Base-by-base conservation (phyloP, 2,797 vertebrate genomes). In the Meda fulgida region DNA sequence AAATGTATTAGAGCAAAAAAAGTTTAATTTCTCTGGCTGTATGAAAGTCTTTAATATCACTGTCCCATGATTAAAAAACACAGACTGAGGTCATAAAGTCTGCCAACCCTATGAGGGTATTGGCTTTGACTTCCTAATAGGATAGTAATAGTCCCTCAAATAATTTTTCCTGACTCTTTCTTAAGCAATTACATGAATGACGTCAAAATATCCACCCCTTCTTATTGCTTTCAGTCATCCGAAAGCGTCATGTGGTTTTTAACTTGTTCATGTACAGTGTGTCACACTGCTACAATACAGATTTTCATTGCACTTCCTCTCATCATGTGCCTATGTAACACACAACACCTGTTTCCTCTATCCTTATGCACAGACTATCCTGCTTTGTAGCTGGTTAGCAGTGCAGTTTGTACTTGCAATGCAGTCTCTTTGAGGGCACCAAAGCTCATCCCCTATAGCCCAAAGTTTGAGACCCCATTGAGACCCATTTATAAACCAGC, bases 401-500 rank as follows among this genome's bases (percentile, higher is more conserved):
- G 76, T 46, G 26, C 60, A 79, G 43, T 16, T 66, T 65, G 34
- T 51, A 51, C 60, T n/a, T 48, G n/a, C 78, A 8, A 66, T 58
- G 21, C 73, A 23, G 63, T 51, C 23, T 84, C 26, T 58, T 38
- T 87, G 63, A 63, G 36, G 66, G 66, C 78, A 87, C 73, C 48
- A n/a, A 51, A 40, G 48, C 51, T 65, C 83, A 71, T 78, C 46
- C 19, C 67, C 86, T 87, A 86, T 79, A 87, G 77, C 82, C 80
- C 73, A 86, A 84, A 90, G 88, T 67, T 66, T 89, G 90, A 91
- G 88, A 58, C 89, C 91, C 90, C 29, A 78, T 88, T 92, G 91
- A 91, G 91, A 92, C 89, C 88, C 92, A 91, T 90, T 91, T 91
- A 91, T 92, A 90, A 92, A 89, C 76, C 82, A 81, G 86, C 66